Evolutionary conservation across 2,797 vertebrate genomes (phyloP), one percentile per base, ranked within the genome.

Genomic region (Monodelphis domestica): DNA sequence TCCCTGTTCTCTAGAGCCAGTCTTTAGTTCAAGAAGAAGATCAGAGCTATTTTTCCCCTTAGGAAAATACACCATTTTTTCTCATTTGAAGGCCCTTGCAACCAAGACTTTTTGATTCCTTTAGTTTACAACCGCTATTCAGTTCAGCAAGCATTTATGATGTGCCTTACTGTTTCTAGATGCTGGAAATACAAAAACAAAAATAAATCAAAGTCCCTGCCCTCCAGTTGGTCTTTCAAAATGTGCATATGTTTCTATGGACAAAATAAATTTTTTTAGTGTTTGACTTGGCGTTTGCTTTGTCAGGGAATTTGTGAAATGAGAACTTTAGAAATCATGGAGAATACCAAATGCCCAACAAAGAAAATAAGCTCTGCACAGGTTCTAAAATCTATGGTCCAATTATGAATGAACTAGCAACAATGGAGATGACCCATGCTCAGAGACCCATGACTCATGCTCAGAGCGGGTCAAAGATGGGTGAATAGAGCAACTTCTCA

Each of bases 41-140:
- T 87, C 51, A 54, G 29, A 12, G 54, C 52, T 95, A 94, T 78
- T 78, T 29, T 33, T 90, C 90, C 90, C 55, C 89, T 97, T 70
- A 54, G 94, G 91, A 91, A 94, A 94, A 94, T 53, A 93, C 52
- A 53, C 54, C 70, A 78, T 30, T 26, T 78, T 12, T 91, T 91
- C 53, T 50, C 1, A 54, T 50, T 91, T 70, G 14, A 50, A 95
- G 92, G 88, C 30, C 51, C 50, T 45, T 33, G 12, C 84, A 33
- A 54, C 54, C 88, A 93, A 92, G 78, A 45, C 50, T 63, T 93
- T 95, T 63, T 26, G 53, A 95, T 92, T 53, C 33, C 50, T 90
- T 30, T 54, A 88, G 92, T 91, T 88, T 91, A 28, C 84, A 95
- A 1, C 52, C 90, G 30, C 92, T 78, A 45, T 78, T 45, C 63